Conservation (phyloP, 1,140 invertebrate species). For the Leptopilina boulardi region DNA sequence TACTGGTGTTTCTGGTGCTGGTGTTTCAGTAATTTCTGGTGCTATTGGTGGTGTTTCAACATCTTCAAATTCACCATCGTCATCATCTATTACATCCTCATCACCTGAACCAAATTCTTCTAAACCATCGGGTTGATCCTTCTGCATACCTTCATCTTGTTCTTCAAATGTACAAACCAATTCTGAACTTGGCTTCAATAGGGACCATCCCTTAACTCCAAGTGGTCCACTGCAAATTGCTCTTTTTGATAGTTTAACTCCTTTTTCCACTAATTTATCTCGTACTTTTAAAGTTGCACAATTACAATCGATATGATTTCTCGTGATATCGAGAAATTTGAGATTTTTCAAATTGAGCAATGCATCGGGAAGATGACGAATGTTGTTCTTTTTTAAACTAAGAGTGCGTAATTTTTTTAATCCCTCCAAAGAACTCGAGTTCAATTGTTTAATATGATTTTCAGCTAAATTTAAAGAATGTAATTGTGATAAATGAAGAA, state of each 20-base stretch:
- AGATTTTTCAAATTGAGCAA: constrained; percentile 78
- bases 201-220: constrained; percentile 53
- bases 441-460: constrained; percentile 62
- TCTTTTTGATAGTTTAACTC: constrained; percentile 63
- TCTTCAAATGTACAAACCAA: constrained; percentile 63
- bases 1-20: constrained; percentile 32
- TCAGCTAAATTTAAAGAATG: constrained; percentile 63
- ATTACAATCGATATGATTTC: constrained; percentile 82
- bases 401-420: constrained; percentile 61
- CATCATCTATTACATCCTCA: constrained; percentile 30
- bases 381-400: constrained; percentile 60
- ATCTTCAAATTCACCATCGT: constrained; percentile 29
- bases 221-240: constrained; percentile 58
- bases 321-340: constrained; percentile 78
- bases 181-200: constrained; percentile 58
- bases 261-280: constrained; percentile 58
- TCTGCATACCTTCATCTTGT: constrained; percentile 68
- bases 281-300: constrained; percentile 63
- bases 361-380: constrained; percentile 60
- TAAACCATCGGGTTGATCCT: constrained; percentile 58
- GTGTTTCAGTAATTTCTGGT: not conserved
- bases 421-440: constrained; percentile 59
- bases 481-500: constrained; percentile 56
- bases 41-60: constrained; percentile 36
- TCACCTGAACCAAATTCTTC: constrained; percentile 50